Conservation (phyloP, 1,140 invertebrate species). For the Drosophila suzukii region DNA sequence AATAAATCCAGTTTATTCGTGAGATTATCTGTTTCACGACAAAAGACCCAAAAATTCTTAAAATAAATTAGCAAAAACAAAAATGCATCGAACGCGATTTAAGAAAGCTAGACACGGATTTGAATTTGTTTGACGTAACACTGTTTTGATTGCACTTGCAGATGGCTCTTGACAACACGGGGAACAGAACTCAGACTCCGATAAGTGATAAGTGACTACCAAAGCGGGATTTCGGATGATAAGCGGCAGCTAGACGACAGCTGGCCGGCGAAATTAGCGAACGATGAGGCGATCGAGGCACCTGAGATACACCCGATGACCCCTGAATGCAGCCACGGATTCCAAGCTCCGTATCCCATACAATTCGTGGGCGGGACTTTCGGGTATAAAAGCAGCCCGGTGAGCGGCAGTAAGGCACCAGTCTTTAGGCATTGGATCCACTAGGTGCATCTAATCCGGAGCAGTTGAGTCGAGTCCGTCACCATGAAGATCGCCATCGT, state of each 20-base stretch:
- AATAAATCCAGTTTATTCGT: background rate
- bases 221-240: slow-evolving; percentile 15
- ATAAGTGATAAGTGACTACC: background rate
- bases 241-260: slow-evolving; percentile 17
- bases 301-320: slow-evolving; percentile 21
- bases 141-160: slow-evolving; percentile 22
- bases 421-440: slow-evolving; percentile 77
- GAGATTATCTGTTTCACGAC: background rate
- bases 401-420: slow-evolving; percentile 46
- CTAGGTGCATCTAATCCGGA: slow-evolving; percentile 63
- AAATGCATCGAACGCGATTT: slow-evolving; percentile 27
- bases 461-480: slow-evolving; percentile 53
- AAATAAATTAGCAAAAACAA: slow-evolving; percentile 23
- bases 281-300: slow-evolving; percentile 27
- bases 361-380: background rate
- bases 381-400: slow-evolving; percentile 46
- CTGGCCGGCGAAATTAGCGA: slow-evolving; percentile 13
- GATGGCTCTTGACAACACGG: slow-evolving; percentile 32
- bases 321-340: slow-evolving; percentile 1
- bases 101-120: slow-evolving; percentile 11
- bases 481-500: slow-evolving; percentile 69
- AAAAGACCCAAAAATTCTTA: background rate
- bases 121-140: slow-evolving; percentile 8
- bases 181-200: background rate
- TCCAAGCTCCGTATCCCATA: background rate